phyloP scores from a whole-genome alignment of 2,797 vertebrate genomes.

The Coccyzus lansbergi region DNA sequence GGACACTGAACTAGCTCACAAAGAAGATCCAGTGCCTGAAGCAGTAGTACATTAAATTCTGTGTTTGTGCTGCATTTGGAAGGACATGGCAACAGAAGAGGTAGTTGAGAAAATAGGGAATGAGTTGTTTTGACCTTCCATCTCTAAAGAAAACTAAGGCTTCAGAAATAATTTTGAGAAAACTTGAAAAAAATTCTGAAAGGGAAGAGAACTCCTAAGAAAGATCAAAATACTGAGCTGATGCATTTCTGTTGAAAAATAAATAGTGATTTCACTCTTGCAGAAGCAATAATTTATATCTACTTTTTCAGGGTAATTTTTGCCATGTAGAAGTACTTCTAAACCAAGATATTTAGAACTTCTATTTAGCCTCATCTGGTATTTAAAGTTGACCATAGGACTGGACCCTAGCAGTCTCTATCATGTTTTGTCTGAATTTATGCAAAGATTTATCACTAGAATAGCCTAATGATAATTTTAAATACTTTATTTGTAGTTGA shows the following conservation, averaged over 20 bases:
- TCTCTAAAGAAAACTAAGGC: neutral
- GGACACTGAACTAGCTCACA: rapidly evolving
- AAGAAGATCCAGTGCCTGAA: neutral
- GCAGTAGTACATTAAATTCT: neutral
- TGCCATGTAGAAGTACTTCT: neutral
- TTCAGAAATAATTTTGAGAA: neutral
- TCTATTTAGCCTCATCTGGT: neutral
- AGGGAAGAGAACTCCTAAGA: neutral
- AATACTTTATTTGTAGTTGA: neutral
- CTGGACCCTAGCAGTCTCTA: neutral
- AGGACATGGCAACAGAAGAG: neutral
- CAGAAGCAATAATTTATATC: neutral
- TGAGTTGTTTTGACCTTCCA: neutral
- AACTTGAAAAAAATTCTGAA: neutral
- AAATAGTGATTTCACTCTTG: neutral
- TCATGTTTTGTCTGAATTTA: neutral
- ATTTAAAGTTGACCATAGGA: neutral
- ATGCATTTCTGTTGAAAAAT: neutral
- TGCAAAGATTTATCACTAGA: neutral
- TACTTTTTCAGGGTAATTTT: neutral
- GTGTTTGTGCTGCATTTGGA: neutral
- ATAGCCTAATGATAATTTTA: neutral
- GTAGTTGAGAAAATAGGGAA: neutral
- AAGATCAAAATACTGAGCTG: neutral
- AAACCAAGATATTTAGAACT: neutral